A percentile compares a stretch with the other conserved stretches of the same genome.
These are phyloP conservation scores for Colius striatus DNA, from an alignment of 2,113 vertebrate species.

Conservation along the genomic window DNA sequence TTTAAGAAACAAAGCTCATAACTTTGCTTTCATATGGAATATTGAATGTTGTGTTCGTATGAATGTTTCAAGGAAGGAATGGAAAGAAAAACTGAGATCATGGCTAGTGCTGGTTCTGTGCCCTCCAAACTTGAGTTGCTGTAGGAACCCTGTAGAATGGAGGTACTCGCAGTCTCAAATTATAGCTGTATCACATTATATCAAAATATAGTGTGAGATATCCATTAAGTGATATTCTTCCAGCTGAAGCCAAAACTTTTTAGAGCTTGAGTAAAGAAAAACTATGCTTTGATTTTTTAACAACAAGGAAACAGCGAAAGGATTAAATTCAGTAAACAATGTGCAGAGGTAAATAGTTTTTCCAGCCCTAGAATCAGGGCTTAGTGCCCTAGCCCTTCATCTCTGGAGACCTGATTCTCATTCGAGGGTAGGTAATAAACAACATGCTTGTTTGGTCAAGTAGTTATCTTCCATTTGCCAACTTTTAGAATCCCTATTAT, in stretches of 20 bases:
- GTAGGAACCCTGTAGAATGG: background rate
- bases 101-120: background rate
- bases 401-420: conserved; percentile 40
- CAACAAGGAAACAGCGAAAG: background rate
- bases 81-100: background rate
- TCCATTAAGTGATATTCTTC: background rate
- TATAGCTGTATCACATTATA: too few species aligned
- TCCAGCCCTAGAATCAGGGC: background rate
- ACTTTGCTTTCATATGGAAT: background rate
- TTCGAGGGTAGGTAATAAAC: conserved; percentile 53
- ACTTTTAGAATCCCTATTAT: background rate
- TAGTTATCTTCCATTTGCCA: conserved; percentile 10
- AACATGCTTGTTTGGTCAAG: conserved; percentile 54
- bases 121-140: background rate
- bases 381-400: conserved; percentile 7
- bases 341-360: conserved; percentile 8
- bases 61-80: background rate
- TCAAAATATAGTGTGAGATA: background rate
- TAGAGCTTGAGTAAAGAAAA: background rate
- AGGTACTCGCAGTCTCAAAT: background rate
- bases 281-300: background rate
- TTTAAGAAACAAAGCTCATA: background rate
- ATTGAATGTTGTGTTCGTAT: background rate
- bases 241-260: background rate
- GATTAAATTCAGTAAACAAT: background rate